A percentile compares a stretch with the other conserved stretches of the same genome.
Conservation (phyloP, 2,797 vertebrate species). For the Sebastes itinus region DNA sequence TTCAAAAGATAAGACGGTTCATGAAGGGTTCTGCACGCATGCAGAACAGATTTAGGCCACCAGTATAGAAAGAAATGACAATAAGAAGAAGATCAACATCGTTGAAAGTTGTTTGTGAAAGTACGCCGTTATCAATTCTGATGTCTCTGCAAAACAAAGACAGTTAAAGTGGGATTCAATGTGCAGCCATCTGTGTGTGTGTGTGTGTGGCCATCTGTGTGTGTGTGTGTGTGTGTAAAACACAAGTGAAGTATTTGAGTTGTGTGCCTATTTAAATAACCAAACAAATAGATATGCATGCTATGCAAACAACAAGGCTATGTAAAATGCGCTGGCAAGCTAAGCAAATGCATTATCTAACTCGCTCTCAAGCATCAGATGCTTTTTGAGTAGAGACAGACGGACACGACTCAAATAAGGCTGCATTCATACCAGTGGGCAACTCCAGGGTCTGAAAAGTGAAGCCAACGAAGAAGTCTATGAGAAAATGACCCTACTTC, state of each 20-base stretch:
- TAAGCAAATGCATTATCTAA: conserved; percentile 79
- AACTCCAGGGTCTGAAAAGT: too few species aligned
- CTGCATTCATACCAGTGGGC: not conserved
- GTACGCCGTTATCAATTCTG: not conserved
- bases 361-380: conserved; percentile 41
- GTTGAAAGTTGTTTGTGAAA: conserved; percentile 10
- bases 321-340: conserved; percentile 66
- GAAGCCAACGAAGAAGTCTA: too few species aligned
- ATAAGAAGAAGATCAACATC: not conserved
- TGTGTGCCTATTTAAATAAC: conserved; percentile 57
- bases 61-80: conserved; percentile 2
- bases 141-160: conserved; percentile 17
- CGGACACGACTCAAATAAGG: not conserved
- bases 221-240: conserved; percentile 9
- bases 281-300: conserved; percentile 64
- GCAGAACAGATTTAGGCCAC: conserved; percentile 69
- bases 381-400: conserved; percentile 6
- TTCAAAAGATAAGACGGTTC: conserved; percentile 26
- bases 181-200: not conserved
- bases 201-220: not conserved
- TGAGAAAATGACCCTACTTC: too few species aligned
- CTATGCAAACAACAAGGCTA: conserved; percentile 72
- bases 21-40: conserved; percentile 12
- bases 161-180: not conserved
- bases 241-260: conserved; percentile 34